A percentile compares a stretch with the other conserved stretches of the same genome.
Conservation (phyloP, 2,888 invertebrate species). For the Zygogramma bicolorata region DNA sequence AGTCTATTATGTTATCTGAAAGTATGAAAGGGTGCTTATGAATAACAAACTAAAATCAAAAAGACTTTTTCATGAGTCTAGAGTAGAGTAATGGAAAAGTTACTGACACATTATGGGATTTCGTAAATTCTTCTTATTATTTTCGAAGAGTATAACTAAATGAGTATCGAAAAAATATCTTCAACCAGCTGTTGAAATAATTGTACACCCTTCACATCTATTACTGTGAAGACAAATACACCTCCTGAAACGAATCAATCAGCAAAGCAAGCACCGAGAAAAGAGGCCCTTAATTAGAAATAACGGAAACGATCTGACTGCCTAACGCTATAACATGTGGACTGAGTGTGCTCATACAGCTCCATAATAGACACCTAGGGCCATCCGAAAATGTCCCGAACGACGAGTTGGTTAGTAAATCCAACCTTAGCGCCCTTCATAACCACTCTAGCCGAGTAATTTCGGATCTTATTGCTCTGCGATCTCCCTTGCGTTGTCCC, state of each 20-base stretch:
- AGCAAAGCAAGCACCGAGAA: not conserved
- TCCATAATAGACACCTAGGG: constrained; percentile 52
- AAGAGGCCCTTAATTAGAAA: constrained; percentile 8
- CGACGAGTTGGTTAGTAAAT: constrained; percentile 37
- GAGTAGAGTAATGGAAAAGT: no score
- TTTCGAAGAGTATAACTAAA: no score
- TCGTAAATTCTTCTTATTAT: no score
- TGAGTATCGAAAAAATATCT: no score
- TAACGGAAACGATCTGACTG: constrained; percentile 15
- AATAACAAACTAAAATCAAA: no score
- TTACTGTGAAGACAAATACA: not conserved
- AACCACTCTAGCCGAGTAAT: constrained; percentile 44
- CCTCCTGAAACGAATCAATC: not conserved
- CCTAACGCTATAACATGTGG: constrained; percentile 20
- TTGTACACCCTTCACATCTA: no score
- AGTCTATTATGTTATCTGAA: no score
- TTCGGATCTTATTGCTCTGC: constrained; percentile 46
- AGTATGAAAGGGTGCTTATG: no score
- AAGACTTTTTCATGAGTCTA: no score
- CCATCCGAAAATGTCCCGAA: constrained; percentile 43
- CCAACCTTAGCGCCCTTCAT: constrained; percentile 41
- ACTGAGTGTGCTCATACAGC: constrained; percentile 34
- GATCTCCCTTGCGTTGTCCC: constrained; percentile 28
- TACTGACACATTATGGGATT: no score
- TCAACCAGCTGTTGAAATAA: no score